Evolutionary conservation across 2,113 vertebrate genomes (phyloP).

Genomic region (Proteles cristata): DNA sequence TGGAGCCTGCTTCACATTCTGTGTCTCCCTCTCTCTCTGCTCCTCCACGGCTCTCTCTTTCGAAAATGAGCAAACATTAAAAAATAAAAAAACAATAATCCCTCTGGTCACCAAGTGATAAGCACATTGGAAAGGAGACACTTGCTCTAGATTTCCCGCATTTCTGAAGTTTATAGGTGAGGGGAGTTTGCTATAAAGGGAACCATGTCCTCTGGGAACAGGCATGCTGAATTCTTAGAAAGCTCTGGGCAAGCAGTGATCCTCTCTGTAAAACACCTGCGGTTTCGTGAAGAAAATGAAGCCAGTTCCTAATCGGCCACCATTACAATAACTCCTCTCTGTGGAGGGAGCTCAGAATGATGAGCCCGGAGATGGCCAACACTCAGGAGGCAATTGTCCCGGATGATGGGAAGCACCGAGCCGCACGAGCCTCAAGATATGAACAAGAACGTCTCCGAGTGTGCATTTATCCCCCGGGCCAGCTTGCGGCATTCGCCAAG

Average conservation of each 20-base stretch:
- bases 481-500: neutral
- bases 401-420: no score
- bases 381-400: neutral
- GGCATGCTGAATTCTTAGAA: neutral
- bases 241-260: neutral
- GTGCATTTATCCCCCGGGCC: no score
- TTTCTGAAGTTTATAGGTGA: neutral
- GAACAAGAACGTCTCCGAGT: no score
- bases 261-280: conserved; percentile 12
- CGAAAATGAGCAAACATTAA: no score
- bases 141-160: neutral
- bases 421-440: no score
- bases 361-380: neutral
- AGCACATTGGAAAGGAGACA: fast-evolving
- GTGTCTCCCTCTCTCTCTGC: no score
- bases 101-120: neutral
- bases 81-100: neutral
- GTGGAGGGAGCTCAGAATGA: neutral
- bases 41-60: no score
- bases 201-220: neutral
- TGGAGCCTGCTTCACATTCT: no score
- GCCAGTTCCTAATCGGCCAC: neutral
- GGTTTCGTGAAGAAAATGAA: neutral
- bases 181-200: neutral
- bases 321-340: neutral